Evolutionary conservation across 2,888 invertebrate genomes (phyloP).

Genomic region (Arrhopalites spinosus): DNA sequence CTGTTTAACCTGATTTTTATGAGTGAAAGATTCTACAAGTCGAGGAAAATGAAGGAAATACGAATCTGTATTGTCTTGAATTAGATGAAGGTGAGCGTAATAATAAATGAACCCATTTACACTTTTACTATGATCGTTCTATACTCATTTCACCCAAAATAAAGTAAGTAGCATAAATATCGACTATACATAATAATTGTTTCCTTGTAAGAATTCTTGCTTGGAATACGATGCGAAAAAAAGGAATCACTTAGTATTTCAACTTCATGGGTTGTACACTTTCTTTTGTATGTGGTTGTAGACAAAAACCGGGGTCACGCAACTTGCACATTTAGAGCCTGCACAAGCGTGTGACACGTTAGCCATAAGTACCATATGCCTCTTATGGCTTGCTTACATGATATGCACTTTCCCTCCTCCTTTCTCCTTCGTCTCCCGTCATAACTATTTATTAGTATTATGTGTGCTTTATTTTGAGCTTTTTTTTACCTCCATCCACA

Average conservation of each 20-base stretch:
- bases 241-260: no score
- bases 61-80: no score
- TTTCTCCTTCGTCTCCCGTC: not conserved
- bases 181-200: slow-evolving; percentile 12
- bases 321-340: slow-evolving; percentile 9
- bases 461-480: not conserved
- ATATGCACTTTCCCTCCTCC: slow-evolving; percentile 1
- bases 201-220: slow-evolving; percentile 2
- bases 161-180: not conserved
- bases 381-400: not conserved
- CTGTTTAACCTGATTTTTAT: no score
- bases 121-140: not conserved
- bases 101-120: not conserved
- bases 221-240: not conserved
- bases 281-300: not conserved
- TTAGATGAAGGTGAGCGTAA: no score
- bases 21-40: no score
- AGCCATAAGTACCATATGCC: not conserved
- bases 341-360: slow-evolving; percentile 9
- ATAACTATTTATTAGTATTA: slow-evolving; percentile 3
- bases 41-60: no score
- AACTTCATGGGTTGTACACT: no score
- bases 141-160: not conserved
- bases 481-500: not conserved
- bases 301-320: not conserved